phyloP scores from a whole-genome alignment of 2,888 invertebrate species.

The Sminthurinus aureus region DNA sequence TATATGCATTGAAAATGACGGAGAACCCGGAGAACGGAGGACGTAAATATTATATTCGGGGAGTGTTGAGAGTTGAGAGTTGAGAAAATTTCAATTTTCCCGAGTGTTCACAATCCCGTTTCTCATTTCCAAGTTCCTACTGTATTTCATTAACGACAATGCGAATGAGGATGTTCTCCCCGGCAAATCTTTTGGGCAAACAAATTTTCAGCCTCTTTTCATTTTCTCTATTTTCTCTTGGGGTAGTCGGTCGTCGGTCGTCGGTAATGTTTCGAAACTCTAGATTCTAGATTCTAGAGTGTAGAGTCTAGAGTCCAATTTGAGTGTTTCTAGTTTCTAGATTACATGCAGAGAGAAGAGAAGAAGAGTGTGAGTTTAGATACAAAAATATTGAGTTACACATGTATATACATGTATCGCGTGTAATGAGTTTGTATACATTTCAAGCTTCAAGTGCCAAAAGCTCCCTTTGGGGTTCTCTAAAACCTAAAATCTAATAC shows the following conservation, averaged over 20 bases:
- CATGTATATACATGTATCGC: not conserved
- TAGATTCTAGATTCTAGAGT: not conserved
- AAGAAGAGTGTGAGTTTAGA: not conserved
- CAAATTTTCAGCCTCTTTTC: slow-evolving; percentile 69
- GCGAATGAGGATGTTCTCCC: slow-evolving; percentile 54
- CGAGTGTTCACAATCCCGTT: slow-evolving; percentile 48
- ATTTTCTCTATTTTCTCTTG: not conserved
- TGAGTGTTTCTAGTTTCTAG: too few species aligned
- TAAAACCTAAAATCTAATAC: too few species aligned
- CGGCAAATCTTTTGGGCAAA: slow-evolving; percentile 59
- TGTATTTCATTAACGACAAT: slow-evolving; percentile 49
- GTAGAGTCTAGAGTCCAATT: too few species aligned
- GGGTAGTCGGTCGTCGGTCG: too few species aligned
- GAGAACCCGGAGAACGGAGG: too few species aligned
- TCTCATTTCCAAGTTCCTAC: not conserved
- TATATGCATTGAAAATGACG: not conserved
- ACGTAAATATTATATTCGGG: too few species aligned
- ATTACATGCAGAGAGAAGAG: too few species aligned
- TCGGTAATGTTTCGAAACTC: not conserved
- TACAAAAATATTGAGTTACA: not conserved
- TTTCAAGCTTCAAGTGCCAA: slow-evolving; percentile 5
- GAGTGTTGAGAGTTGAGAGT: not conserved
- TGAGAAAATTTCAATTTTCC: slow-evolving; percentile 40
- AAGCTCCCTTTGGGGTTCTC: not conserved
- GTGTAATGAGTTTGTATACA: not conserved